Conservation (phyloP, 2,888 invertebrate species). For the Mechanitis messenoides region DNA sequence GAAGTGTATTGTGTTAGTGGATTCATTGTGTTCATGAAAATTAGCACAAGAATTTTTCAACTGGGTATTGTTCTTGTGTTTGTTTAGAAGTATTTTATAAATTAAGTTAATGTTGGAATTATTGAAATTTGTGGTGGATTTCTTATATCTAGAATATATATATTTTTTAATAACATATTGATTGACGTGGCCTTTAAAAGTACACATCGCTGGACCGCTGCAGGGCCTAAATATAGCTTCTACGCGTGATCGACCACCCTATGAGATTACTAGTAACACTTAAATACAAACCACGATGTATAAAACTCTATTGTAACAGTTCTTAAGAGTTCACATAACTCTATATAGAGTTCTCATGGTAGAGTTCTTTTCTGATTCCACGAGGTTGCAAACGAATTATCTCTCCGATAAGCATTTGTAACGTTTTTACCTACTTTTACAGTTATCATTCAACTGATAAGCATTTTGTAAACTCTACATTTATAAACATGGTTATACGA, state of each 20-base stretch:
- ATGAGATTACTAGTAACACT: slow-evolving; percentile 34
- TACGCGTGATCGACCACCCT: slow-evolving; percentile 46
- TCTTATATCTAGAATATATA: background rate
- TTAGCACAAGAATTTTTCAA: slow-evolving; percentile 32
- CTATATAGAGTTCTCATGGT: background rate
- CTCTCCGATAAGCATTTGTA: slow-evolving; percentile 12
- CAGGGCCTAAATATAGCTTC: slow-evolving; percentile 61
- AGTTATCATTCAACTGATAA: slow-evolving; percentile 16
- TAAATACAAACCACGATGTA: no score
- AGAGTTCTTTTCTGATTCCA: background rate
- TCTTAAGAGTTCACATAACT: no score
- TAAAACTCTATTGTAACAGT: no score
- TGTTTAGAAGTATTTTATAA: background rate
- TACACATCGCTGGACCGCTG: slow-evolving; percentile 54
- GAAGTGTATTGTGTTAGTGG: slow-evolving; percentile 27
- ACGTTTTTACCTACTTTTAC: slow-evolving; percentile 13
- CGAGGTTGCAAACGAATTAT: slow-evolving; percentile 10
- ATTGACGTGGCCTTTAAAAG: slow-evolving; percentile 53
- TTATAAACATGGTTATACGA: slow-evolving; percentile 6
- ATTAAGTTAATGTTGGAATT: slow-evolving; percentile 7
- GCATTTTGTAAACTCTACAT: slow-evolving; percentile 9
- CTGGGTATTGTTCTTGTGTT: slow-evolving; percentile 31
- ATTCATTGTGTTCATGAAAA: slow-evolving; percentile 17
- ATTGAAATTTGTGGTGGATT: slow-evolving; percentile 11
- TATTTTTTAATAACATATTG: slow-evolving; percentile 39